Conservation (phyloP, 1,140 invertebrate genomes). For the Trachelipus rathkii region DNA sequence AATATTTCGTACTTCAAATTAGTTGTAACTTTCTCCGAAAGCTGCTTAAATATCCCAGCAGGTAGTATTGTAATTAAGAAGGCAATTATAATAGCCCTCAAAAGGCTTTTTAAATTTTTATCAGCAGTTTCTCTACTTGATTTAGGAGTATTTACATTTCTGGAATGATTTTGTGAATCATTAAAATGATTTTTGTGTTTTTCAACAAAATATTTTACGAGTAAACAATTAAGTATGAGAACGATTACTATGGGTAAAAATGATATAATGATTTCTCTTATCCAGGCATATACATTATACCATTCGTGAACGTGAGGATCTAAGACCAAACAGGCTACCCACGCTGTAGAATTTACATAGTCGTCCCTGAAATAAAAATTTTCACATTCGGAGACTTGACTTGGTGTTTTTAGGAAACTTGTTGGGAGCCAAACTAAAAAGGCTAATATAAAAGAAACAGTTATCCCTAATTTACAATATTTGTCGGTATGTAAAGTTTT, state of each 20-base stretch:
- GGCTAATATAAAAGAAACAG: constrained; percentile 7
- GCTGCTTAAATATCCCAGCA: constrained; percentile 46
- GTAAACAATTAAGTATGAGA: constrained; percentile 46
- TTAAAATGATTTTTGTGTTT: constrained; percentile 21
- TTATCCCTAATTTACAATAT: constrained; percentile 43
- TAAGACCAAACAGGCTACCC: constrained; percentile 39
- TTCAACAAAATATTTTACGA: constrained; percentile 36
- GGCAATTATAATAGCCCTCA: constrained; percentile 47
- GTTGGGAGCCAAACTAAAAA: constrained; percentile 31
- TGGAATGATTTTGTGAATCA: background rate
- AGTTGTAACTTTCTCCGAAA: constrained; percentile 39
- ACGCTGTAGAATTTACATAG: constrained; percentile 26
- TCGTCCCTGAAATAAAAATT: background rate
- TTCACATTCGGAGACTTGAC: constrained; percentile 22
- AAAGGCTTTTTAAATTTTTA: constrained; percentile 45
- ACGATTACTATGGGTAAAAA: constrained; percentile 47
- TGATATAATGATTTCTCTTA: constrained; percentile 46
- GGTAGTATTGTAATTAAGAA: constrained; percentile 48
- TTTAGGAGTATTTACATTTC: background rate
- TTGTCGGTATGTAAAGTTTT: constrained; percentile 46
- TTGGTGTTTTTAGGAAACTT: constrained; percentile 27
- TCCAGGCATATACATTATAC: constrained; percentile 45
- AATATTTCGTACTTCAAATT: constrained; percentile 47
- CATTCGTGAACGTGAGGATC: constrained; percentile 22
- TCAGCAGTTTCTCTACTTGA: constrained; percentile 43